Evolutionary conservation across 2,888 invertebrate species (phyloP).

Genomic region (Folsomia candida): DNA sequence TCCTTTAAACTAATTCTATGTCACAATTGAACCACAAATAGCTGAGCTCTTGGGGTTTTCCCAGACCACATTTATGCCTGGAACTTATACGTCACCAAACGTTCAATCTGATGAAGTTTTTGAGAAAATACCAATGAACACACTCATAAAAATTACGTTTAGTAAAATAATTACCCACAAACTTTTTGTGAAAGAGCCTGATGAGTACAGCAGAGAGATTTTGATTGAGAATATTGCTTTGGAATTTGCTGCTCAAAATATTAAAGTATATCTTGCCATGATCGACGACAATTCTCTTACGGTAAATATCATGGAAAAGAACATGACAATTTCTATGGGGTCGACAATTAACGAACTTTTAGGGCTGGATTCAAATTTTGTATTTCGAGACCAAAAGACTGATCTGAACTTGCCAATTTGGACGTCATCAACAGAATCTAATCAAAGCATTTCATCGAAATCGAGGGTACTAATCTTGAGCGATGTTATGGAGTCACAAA

Average conservation of each 20-base stretch:
- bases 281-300: background rate
- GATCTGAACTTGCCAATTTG: background rate
- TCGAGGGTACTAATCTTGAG: background rate
- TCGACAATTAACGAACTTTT: background rate
- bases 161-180: background rate
- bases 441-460: background rate
- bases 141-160: background rate
- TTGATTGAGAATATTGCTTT: background rate
- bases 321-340: background rate
- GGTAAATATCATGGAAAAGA: background rate
- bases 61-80: background rate
- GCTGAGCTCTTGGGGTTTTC: background rate
- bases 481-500: background rate
- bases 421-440: background rate
- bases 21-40: background rate
- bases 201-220: background rate
- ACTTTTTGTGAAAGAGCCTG: background rate
- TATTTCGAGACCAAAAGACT: background rate
- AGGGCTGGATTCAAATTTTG: background rate
- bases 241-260: background rate
- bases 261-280: background rate
- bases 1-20: background rate
- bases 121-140: background rate
- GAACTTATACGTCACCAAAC: background rate
- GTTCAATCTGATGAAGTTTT: background rate